Evolutionary conservation across 2,113 vertebrate genomes (phyloP).

Genomic region (Anolis sagrei): DNA sequence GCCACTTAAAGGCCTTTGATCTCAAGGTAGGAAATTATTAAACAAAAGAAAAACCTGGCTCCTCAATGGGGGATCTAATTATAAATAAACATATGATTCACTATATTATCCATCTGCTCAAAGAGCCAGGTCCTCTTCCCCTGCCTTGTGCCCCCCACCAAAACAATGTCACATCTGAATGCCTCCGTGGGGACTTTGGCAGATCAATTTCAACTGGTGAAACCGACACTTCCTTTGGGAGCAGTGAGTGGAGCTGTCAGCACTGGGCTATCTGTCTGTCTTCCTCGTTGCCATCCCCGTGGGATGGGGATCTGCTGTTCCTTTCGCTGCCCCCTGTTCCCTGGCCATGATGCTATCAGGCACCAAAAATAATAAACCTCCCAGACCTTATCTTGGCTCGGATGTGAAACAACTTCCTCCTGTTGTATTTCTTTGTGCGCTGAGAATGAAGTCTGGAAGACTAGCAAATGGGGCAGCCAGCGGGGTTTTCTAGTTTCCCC

Average conservation of each 20-base stretch:
- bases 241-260: conserved; percentile 82
- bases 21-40: conserved; percentile 74
- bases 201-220: conserved; percentile 77
- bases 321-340: conserved; percentile 72
- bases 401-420: conserved; percentile 87
- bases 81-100: conserved; percentile 76
- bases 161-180: conserved; percentile 81
- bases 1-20: conserved; percentile 67
- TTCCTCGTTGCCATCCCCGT: conserved; percentile 68
- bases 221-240: conserved; percentile 84
- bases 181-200: conserved; percentile 69
- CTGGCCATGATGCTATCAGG: conserved; percentile 83
- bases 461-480: conserved; percentile 70
- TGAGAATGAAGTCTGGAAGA: conserved; percentile 68
- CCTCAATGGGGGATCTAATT: conserved; percentile 73
- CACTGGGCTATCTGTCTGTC: conserved; percentile 77
- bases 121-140: conserved; percentile 60
- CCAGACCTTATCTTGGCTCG: conserved; percentile 89
- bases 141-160: conserved; percentile 36
- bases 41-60: conserved; percentile 75
- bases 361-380: conserved; percentile 87
- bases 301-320: conserved; percentile 72
- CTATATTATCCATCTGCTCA: conserved; percentile 75
- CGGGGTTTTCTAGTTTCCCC: conserved; percentile 73
- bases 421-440: conserved; percentile 73